Base-by-base conservation (phyloP, 2,113 vertebrate genomes). In the Campylorhamphus procurvoides region DNA sequence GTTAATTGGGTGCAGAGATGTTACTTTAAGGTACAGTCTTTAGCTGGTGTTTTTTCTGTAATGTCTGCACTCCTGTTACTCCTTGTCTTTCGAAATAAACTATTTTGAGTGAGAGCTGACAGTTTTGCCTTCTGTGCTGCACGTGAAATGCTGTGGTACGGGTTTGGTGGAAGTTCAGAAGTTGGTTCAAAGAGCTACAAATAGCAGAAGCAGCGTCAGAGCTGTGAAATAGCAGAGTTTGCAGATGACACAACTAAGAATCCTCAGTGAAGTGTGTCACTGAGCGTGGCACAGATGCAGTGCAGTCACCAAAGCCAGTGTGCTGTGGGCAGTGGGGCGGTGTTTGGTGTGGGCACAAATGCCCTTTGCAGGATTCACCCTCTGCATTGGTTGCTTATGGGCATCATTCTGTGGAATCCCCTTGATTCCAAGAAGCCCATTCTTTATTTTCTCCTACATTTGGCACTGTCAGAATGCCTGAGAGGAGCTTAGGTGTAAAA, bases 401-500 rank as follows among this genome's bases (percentile, higher is more conserved):
- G 44, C 81, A 6, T 55, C 50, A 93, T 87, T 93, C 76, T 68
- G 33, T 78, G 80, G 77, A 74, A 93, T 90, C 39, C 84, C 92
- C 77, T 80, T 42, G 19, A 55, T 96, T 97, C 63, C 59, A 74
- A 80, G 75, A 59, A 83, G 39, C 39, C 42, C 42, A 13, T 88
- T 82, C 73, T 78, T 74, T 79, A 46, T 87, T 94, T 94, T 77
- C 49, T 35, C 71, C 76, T 63, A 4, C 35, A 9, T 88, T 93
- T 93, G 66, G 63, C 72, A 10, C 68, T 50, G 82, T 83, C 64
- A 42, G 79, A 83, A 68, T 1, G 44, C 63, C 84, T 87, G 73
- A 68, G 46, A 90, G 87, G 76, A 71, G 55, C 79, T 94, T 67
- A 91, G 96, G 92, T 93, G 79, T 91, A 91, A 90, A 84, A 90